phyloP scores from a whole-genome alignment of 2,888 invertebrate genomes.

The Lasioglossum lativentre region DNA sequence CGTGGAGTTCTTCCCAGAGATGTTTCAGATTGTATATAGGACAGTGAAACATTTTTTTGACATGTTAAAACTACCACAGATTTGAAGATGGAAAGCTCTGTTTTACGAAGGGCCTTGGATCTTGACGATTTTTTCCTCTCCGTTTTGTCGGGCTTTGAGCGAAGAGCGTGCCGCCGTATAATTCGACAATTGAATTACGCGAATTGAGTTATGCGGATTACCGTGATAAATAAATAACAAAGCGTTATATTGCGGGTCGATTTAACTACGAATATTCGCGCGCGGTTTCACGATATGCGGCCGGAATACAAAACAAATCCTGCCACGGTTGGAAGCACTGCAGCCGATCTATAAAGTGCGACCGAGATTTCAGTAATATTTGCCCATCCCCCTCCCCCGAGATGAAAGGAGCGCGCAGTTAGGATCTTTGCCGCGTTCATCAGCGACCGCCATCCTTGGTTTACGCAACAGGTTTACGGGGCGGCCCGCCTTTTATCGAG shows the following conservation, averaged over 20 bases:
- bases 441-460: conserved; percentile 21
- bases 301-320: conserved; percentile 51
- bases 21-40: neutral
- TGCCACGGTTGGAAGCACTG: conserved; percentile 26
- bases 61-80: too few relatives aligned
- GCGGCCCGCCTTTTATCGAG: conserved; percentile 19
- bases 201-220: too few relatives aligned
- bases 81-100: too few relatives aligned
- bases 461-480: conserved; percentile 62
- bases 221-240: too few relatives aligned
- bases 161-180: neutral
- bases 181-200: too few relatives aligned
- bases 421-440: conserved; percentile 52
- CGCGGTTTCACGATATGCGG: conserved; percentile 13
- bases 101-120: neutral
- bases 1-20: too few relatives aligned
- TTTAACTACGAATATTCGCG: conserved; percentile 6
- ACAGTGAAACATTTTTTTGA: too few relatives aligned
- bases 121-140: neutral
- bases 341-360: conserved; percentile 10
- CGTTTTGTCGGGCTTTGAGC: neutral
- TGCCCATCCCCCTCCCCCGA: conserved; percentile 23
- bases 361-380: conserved; percentile 43
- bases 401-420: conserved; percentile 48
- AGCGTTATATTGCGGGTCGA: too few relatives aligned